These are phyloP conservation scores for Ovibos moschatus DNA, from an alignment of 2,113 vertebrate species.

Conservation along the genomic window DNA sequence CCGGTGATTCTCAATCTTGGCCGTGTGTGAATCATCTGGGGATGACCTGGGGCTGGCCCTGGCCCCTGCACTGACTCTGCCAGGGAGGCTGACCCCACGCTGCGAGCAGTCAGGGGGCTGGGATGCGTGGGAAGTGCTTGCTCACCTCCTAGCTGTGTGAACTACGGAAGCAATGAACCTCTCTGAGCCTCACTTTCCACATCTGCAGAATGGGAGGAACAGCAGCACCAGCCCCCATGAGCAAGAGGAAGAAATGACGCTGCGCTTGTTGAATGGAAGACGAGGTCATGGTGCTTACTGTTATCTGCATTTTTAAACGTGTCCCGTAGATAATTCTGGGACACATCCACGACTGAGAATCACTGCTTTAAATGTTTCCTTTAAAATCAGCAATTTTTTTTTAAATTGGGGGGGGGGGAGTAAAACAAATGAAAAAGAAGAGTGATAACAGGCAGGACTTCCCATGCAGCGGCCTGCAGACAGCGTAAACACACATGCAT, in stretches of 20 bases:
- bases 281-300: rapidly evolving
- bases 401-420: too few relatives aligned
- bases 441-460: not conserved
- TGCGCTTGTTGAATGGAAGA: rapidly evolving
- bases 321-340: not conserved
- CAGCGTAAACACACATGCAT: rapidly evolving
- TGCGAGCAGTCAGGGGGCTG: not conserved
- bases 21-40: rapidly evolving
- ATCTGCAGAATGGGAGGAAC: rapidly evolving
- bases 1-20: not conserved
- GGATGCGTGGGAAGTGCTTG: not conserved
- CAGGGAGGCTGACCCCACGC: rapidly evolving
- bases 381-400: not conserved
- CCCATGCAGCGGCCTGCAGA: not conserved
- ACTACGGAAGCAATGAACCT: rapidly evolving
- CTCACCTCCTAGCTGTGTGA: not conserved
- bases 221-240: rapidly evolving
- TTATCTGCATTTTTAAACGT: rapidly evolving
- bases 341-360: not conserved
- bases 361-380: not conserved
- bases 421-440: not conserved
- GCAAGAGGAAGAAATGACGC: rapidly evolving
- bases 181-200: not conserved
- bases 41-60: rapidly evolving
- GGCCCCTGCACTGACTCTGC: rapidly evolving